Percentiles rank a stretch among this genome's conserved stretches.
Conservation (phyloP, 2,888 invertebrate genomes). For the Acanthosepion lycidas region DNA sequence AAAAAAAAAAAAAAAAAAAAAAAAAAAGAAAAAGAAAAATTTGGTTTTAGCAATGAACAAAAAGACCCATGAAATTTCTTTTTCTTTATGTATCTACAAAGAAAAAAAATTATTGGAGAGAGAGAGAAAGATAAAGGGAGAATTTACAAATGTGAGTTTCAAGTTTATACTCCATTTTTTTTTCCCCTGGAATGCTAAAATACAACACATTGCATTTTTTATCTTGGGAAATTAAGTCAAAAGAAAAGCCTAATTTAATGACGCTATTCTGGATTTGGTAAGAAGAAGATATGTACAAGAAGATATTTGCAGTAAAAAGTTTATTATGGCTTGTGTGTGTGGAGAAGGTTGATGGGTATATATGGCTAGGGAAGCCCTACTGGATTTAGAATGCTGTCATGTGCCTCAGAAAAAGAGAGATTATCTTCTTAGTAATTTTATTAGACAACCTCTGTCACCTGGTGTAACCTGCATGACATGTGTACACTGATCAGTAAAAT, state of each 20-base stretch:
- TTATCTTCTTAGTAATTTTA: background rate
- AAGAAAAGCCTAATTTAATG: background rate
- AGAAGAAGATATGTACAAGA: background rate
- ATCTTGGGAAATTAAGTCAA: background rate
- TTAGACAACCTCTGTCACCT: conserved; percentile 33
- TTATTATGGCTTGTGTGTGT: no score
- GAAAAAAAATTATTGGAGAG: no score
- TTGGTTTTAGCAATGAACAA: no score
- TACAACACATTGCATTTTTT: background rate
- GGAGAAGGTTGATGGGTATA: no score
- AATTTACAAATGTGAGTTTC: no score
- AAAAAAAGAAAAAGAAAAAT: no score
- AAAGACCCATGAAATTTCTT: no score
- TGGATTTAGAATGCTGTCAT: background rate
- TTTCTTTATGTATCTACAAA: no score
- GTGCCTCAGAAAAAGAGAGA: background rate
- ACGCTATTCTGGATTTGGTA: conserved; percentile 9
- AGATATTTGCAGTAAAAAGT: background rate
- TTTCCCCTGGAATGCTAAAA: background rate
- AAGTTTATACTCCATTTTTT: background rate
- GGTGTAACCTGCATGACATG: background rate
- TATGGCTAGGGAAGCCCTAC: no score
- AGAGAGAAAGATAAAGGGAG: background rate
- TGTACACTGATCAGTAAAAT: background rate
- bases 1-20: no score